A percentile compares a stretch with the other conserved stretches of the same genome.
Conservation (phyloP, 1,140 invertebrate genomes). For the Lepidurus arcticus region DNA sequence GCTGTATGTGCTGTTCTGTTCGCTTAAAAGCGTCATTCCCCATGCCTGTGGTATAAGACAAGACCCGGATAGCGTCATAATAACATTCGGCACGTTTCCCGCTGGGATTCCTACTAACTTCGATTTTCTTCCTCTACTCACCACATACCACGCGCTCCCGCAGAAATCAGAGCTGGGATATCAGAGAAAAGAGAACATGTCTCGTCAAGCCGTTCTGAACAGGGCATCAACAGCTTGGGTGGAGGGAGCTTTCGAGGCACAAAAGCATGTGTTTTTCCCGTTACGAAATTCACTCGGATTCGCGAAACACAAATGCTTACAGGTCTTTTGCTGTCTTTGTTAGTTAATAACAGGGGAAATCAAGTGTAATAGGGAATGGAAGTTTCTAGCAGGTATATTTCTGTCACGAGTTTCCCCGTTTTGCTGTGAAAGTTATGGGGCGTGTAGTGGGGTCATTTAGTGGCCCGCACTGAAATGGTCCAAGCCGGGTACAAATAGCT, state of each 20-base stretch:
- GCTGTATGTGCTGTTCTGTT: background rate
- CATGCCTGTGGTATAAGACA: background rate
- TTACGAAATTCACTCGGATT: too few species aligned
- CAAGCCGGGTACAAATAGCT: background rate
- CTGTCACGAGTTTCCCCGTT: too few species aligned
- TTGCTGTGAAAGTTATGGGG: background rate
- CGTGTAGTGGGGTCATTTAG: background rate
- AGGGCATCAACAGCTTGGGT: too few species aligned
- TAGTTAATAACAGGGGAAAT: too few species aligned
- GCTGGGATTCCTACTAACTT: slow-evolving; percentile 8
- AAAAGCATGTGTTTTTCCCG: too few species aligned
- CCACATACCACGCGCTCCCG: background rate
- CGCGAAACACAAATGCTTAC: too few species aligned
- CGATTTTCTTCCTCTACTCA: background rate
- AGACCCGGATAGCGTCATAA: background rate
- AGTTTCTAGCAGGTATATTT: too few species aligned
- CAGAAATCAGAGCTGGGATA: background rate
- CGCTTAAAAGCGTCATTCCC: background rate
- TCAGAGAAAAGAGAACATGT: background rate
- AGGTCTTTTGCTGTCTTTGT: too few species aligned
- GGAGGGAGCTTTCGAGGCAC: too few species aligned
- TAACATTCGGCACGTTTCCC: slow-evolving; percentile 21
- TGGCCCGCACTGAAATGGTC: background rate
- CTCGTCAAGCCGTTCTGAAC: background rate
- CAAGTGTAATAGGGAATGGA: too few species aligned